Conservation (phyloP, 53 echinoderm and acorn worm genomes). For the Temnopleurus reevesii region DNA sequence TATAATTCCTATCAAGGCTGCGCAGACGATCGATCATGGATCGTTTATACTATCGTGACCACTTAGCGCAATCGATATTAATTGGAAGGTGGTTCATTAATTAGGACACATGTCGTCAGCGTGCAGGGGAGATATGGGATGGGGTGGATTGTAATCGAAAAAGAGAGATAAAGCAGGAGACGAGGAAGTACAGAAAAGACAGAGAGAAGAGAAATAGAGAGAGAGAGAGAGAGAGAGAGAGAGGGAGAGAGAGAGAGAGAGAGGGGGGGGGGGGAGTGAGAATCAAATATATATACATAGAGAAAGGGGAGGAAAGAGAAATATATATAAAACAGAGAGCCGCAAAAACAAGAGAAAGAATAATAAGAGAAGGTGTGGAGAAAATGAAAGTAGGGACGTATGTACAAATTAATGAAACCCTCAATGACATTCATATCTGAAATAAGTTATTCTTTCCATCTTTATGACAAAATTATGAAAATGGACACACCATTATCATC, state of each 20-base stretch:
- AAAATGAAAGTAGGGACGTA: too few relatives aligned
- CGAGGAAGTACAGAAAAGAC: not conserved
- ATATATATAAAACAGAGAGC: too few relatives aligned
- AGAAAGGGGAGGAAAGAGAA: too few relatives aligned
- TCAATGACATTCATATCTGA: too few relatives aligned
- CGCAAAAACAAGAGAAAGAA: too few relatives aligned
- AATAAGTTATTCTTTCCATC: too few relatives aligned
- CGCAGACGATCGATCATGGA: constrained; percentile 34
- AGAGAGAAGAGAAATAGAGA: not conserved
- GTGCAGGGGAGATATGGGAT: not conserved
- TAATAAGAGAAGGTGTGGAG: too few relatives aligned
- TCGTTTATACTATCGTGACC: constrained; percentile 4
- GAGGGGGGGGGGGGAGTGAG: not conserved
- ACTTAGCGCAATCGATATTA: constrained; percentile 35
- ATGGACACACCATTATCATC: too few relatives aligned
- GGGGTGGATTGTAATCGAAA: not conserved
- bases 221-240: not conserved
- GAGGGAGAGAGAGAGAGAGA: not conserved
- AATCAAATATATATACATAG: too few relatives aligned
- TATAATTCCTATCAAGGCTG: not conserved
- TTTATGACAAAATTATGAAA: too few relatives aligned
- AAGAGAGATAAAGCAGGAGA: not conserved
- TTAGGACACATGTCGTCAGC: constrained; percentile 9
- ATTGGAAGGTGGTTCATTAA: constrained; percentile 32
- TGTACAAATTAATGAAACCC: too few relatives aligned